Percentiles rank a stretch among this genome's conserved stretches.
These are phyloP conservation scores for Pygocentrus nattereri DNA, from an alignment of 2,797 vertebrate genomes.

Conservation along the genomic window DNA sequence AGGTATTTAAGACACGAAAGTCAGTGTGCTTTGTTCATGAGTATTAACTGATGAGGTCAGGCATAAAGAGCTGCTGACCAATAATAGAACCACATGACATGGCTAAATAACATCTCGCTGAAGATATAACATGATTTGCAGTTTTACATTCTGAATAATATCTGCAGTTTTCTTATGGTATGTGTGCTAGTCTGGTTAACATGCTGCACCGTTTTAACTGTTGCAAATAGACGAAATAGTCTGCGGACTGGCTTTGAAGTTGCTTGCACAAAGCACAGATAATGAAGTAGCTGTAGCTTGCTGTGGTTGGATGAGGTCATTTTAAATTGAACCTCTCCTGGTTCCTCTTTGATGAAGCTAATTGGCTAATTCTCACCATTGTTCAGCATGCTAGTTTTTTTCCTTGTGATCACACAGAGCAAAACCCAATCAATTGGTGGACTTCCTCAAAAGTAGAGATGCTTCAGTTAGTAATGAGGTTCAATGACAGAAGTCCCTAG, in stretches of 20 bases:
- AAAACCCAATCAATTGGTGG: neutral
- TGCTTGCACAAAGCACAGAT: neutral
- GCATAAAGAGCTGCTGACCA: constrained; percentile 6
- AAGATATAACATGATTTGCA: neutral
- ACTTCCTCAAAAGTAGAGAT: neutral
- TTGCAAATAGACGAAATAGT: neutral
- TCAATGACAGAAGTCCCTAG: neutral
- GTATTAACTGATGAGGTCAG: constrained; percentile 31
- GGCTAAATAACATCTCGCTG: neutral
- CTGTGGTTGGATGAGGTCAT: constrained; percentile 18
- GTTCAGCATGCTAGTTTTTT: neutral
- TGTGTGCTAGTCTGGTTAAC: neutral
- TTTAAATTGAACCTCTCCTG: neutral
- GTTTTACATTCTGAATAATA: neutral
- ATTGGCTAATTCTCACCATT: constrained; percentile 11
- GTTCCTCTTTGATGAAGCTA: constrained; percentile 10
- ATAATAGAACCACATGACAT: neutral
- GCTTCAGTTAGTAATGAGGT: constrained; percentile 5
- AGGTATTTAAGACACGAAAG: constrained; percentile 65
- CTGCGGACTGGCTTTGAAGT: neutral
- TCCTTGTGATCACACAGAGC: neutral
- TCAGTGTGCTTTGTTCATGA: constrained; percentile 10
- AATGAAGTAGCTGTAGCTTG: neutral
- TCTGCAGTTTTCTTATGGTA: neutral
- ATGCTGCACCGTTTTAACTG: neutral